Evolutionary conservation across 2,888 invertebrate species (phyloP).

Genomic region (Camptogramma bilineatum): DNA sequence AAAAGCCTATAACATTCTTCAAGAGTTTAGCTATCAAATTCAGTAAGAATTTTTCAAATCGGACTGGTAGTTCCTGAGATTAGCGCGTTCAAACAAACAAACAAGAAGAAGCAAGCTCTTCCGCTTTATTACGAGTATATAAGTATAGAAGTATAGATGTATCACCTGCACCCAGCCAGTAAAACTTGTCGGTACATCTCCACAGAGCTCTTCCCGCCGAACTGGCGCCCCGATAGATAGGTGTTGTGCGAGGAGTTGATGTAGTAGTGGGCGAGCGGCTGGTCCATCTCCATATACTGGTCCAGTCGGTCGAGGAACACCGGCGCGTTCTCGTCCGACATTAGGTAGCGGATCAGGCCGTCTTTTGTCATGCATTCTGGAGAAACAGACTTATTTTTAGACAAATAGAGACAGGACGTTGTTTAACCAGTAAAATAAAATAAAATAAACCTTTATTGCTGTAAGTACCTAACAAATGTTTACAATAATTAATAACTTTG

Average conservation of each 20-base stretch:
- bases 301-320: constrained; percentile 99
- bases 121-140: neutral
- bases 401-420: no score
- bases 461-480: no score
- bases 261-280: constrained; percentile 98
- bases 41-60: no score
- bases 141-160: neutral
- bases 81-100: no score
- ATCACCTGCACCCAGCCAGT: constrained; percentile 97
- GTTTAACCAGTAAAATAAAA: no score
- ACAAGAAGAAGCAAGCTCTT: no score
- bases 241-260: constrained; percentile 99
- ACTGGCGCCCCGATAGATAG: constrained; percentile 97
- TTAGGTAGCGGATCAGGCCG: constrained; percentile 98
- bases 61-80: no score
- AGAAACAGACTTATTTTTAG: constrained; percentile 6
- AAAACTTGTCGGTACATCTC: constrained; percentile 99
- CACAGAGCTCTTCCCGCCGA: constrained; percentile 98
- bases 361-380: constrained; percentile 95
- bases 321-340: constrained; percentile 99
- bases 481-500: no score
- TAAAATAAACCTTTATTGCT: no score
- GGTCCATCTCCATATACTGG: constrained; percentile 99
- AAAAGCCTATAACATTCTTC: no score
- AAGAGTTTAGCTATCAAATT: no score